Evolutionary conservation across 1,140 invertebrate species (phyloP), one percentile per base, ranked within the genome.

Genomic region (Hormaphis cornu): DNA sequence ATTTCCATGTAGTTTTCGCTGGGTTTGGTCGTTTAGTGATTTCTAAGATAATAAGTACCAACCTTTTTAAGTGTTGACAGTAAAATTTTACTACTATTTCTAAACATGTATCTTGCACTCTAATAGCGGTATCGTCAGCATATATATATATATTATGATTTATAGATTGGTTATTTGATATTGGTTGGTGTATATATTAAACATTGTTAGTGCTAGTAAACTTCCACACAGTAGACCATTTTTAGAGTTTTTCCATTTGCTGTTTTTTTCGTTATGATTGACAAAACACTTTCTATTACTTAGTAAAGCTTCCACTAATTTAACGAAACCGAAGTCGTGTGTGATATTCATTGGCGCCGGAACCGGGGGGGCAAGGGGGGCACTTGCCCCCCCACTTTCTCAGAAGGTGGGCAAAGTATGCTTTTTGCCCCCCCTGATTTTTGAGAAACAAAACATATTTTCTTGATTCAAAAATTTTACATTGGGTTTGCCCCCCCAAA

Each of bases 161-260:
- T 37, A 37, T 56, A 28, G 48, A 50, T 44, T 69, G 48, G 42
- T 30, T 22, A 10, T 5, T 1, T 8, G 24, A 22, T 24, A 35
- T 54, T 4, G 70, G 28, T 72, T 73, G 9, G 72, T 73, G 52
- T 74, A 76, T 1, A 76, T 72, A 35, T 73, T 73, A 50, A 74
- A 76, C 44, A 46, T 46, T 22, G 44, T 46, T 46, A 18, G 44
- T 46, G 18, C 18, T 46, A 22, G 44, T 46, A 63, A 8, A 63
- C 59, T 63, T 22, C 59, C 59, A 26, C 26, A 24, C 18, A 37
- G 59, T 63, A 61, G 22, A 30, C 37, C 35, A 42, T 61, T 61
- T 61, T 42, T 42, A 37, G 35, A 16, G 12, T 46, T 48, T 46
- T 40, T 63, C 42, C 40, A 26, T 33, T 40, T 18, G 42, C 42